These are phyloP conservation scores for Pontoporia blainvillei DNA, from an alignment of 2,113 vertebrate genomes.

Conservation along the genomic window DNA sequence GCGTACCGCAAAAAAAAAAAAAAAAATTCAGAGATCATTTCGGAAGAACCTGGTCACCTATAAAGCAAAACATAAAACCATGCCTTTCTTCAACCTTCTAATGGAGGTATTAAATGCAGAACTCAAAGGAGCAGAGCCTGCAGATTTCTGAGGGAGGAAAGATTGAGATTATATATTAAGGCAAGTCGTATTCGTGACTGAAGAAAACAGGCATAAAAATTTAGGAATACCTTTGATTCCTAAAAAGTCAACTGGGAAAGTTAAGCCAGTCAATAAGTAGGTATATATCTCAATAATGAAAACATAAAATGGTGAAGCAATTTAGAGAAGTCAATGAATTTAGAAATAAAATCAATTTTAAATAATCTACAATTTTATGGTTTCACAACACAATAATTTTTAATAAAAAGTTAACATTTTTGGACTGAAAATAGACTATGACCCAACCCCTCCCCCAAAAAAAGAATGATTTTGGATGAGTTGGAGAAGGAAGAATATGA, in stretches of 20 bases:
- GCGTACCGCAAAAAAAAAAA: too few species aligned
- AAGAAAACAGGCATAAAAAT: neutral
- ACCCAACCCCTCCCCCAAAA: too few species aligned
- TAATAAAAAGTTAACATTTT: neutral
- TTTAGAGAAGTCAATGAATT: neutral
- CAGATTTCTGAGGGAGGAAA: neutral
- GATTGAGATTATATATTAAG: neutral
- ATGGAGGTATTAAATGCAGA: neutral
- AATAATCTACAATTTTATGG: neutral
- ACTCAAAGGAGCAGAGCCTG: neutral
- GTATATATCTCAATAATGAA: neutral
- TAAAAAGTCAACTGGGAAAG: neutral
- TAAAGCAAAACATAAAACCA: neutral
- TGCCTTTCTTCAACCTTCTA: neutral
- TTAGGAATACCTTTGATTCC: neutral
- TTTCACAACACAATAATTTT: neutral
- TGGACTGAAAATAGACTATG: neutral
- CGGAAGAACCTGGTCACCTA: neutral
- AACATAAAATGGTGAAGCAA: neutral
- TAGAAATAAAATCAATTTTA: neutral
- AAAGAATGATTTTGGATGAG: neutral
- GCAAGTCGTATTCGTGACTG: neutral
- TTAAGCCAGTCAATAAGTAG: neutral
- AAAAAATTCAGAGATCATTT: neutral
- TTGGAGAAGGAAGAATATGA: neutral